Evolutionary conservation across 2,888 invertebrate species (phyloP), one percentile per base, ranked within the genome.

Genomic region (Catocala nupta): DNA sequence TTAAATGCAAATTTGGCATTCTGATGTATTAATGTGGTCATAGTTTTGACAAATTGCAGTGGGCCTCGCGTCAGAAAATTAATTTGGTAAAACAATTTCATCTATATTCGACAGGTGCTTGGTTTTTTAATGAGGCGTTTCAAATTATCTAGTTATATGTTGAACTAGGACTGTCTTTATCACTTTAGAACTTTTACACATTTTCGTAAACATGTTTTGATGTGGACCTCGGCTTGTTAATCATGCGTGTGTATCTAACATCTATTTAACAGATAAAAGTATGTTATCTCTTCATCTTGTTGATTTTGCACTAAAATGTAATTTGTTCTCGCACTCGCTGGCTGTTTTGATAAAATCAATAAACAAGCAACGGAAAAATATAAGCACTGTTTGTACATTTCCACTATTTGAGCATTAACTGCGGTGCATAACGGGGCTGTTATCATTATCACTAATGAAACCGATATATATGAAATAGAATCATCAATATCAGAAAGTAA

Each of bases 401-500:
- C 52, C 70, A 72, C 69, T 76, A 75, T 78, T 75, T 68, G 62
- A 71, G 73, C 70, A 75, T 72, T 67, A 68, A 73, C 73, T 75
- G 75, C 70, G 67, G 67, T 81, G 80, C 78, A 77, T 75, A 78
- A 80, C 82, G 45, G 44, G 12, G 36, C 13, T 33, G 55, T 75
- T 76, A 76, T 78, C 79, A 70, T 58, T 58, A 84, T 86, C 85
- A 80, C 77, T 82, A 86, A 84, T 84, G 82, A 83, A 83, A 87
- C 82, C 82, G 80, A 85, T 89, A 74, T 73, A 90, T 89, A 86
- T 87, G 87, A 87, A 91, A 87, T 87, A 91, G 89, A 90, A 88
- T 88, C 88, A 89, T 88, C 84, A 91, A 89, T 93, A 93, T 93
- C 92, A 73, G 73, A 90, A 90, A 90, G 90, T 86, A 92, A 93